Base-by-base conservation (phyloP, 2,888 invertebrate genomes). In the Andrena chrysosceles region DNA sequence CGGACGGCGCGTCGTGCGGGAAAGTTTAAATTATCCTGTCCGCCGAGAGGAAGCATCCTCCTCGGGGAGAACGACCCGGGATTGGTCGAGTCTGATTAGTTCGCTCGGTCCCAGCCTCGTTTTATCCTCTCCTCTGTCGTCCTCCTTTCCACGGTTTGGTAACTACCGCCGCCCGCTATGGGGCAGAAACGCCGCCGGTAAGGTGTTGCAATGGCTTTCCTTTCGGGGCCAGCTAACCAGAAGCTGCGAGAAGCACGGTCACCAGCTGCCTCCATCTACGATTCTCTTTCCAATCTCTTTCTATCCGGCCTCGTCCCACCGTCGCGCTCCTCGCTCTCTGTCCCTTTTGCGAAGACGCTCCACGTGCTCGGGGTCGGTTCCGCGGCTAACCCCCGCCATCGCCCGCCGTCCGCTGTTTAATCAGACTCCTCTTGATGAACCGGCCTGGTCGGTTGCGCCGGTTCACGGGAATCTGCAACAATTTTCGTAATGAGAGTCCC, bases 11-110 rank as follows among this genome's bases (percentile, higher is more conserved):
- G 81, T 76, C 74, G 81, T 79, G 80, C 70, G 83, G 87, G 85
- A 91, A 93, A 93, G 91, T 93, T 93, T 91, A 92, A 92, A 93
- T 93, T 92, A 92, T 92, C 90, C 90, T 90, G 91, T 90, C 91
- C 89, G 81, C 84, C 76, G 90, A 86, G 90, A 88, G 89, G 80
- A 74, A 83, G 83, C 70, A 59, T 86, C 85, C 88, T 86, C 74
- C 83, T 70, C 70, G 67, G 85, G 86, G 90, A 87, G 85, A 86
- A 85, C 88, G 87, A 84, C 89, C 87, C 83, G 92, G 42, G 89
- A 92, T 92, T 92, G 91, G 91, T 89, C 88, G 91, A 91, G 92
- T 92, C 92, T 93, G 93, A 93, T 93, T 93, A 93, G 93, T 92
- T 93, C 89, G 90, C 56, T 88, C 83, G 90, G 90, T 91, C 86